Base-by-base conservation (phyloP, 2,113 vertebrate genomes). In the Pionites leucogaster region DNA sequence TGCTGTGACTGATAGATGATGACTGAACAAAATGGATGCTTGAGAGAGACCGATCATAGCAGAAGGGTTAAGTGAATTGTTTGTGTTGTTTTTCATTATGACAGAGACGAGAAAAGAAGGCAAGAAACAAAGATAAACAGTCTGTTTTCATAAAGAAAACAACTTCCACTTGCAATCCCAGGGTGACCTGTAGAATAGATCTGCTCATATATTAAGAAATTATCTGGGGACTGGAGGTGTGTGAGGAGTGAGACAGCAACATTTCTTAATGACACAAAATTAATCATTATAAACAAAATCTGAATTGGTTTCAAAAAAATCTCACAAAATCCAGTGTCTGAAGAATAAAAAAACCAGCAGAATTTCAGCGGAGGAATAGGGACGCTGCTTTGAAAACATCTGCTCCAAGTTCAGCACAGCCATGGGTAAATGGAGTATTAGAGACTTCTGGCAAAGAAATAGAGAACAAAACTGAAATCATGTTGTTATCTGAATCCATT, bases 311-410 rank as follows among this genome's bases (percentile, higher is more conserved):
- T 49, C 28, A 59, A 31, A 44, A 50, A 62, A 42, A 15, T 3
- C 29, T 3, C 6, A 8, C 60, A 7, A 72, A 86, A 7, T 25
- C 37, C 63, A 23, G 0, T 0, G 0, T 6, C 67, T 67, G 75
- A 64, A 39, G 24, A 15, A 17, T 15, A 22, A 71, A 59, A 31
- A 9, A 52, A 28, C 24, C 24, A 67, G 49, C 44, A 80, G 85
- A 27, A 86, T 50, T 86, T 35, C 31, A 16, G 49, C 28, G 27
- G 55, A 60, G 27, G 57, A 46, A 4, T 6, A 11, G 0, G 13
- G 79, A 11, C 3, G 6, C 39, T 28, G 71, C 70, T 47, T 9
- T 41, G 67, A 39, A 62, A 87, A 68, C 16, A 49, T 17, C 67
- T 29, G 5, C 71, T 31, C 39, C 23, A 22, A 16, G 24, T 10